A percentile compares a stretch with the other conserved stretches of the same genome.
Conservation (phyloP, 2,113 vertebrate species). For the Coracopsis vasa region DNA sequence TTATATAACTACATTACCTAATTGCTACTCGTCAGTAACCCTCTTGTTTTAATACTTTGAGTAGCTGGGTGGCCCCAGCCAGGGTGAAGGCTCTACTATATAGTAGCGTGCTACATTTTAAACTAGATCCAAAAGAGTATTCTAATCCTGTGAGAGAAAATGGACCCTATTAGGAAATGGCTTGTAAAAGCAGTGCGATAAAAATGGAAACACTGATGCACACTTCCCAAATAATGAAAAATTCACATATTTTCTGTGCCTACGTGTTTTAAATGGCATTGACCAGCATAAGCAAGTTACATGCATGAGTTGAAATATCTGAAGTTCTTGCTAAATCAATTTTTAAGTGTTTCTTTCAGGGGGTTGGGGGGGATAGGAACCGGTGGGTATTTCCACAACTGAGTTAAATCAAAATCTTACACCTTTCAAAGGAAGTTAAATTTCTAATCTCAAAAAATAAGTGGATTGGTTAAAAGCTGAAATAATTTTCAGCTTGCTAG, state of each 20-base stretch:
- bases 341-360: not conserved
- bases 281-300: not conserved
- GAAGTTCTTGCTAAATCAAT: not conserved
- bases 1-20: not conserved
- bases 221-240: not conserved
- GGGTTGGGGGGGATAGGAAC: fast-evolving
- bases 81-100: not conserved
- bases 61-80: not conserved
- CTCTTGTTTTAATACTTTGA: not conserved
- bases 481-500: not conserved
- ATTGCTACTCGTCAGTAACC: not conserved
- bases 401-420: not conserved
- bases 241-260: not conserved
- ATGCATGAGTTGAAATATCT: not conserved
- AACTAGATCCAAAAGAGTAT: not conserved
- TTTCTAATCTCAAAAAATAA: not conserved
- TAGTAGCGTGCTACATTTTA: not conserved
- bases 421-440: not conserved
- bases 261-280: not conserved
- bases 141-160: not conserved
- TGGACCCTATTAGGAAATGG: not conserved
- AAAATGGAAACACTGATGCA: not conserved
- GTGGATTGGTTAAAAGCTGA: not conserved
- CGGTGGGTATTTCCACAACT: not conserved
- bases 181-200: not conserved